These are phyloP conservation scores for Ptyas mucosa DNA, from an alignment of 2,113 vertebrate genomes.

Conservation along the genomic window DNA sequence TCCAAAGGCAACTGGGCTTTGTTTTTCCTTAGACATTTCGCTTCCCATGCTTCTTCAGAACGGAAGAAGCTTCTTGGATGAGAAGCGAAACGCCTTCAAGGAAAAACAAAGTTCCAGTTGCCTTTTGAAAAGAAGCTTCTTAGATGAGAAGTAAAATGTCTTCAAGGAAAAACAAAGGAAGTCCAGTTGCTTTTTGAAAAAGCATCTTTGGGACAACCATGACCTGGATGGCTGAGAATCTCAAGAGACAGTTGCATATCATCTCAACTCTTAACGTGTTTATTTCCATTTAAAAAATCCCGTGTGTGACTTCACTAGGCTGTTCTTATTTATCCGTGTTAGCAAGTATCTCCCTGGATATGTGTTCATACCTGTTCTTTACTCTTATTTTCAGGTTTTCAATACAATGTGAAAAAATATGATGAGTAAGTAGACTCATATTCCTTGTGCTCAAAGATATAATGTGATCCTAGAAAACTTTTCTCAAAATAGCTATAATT, in stretches of 20 bases:
- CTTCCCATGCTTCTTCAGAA: too few relatives aligned
- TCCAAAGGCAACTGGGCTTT: too few relatives aligned
- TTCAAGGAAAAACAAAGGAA: too few relatives aligned
- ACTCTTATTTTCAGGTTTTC: conserved; percentile 51
- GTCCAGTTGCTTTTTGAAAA: too few relatives aligned
- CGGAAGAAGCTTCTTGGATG: too few relatives aligned
- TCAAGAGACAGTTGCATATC: not conserved
- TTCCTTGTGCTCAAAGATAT: not conserved
- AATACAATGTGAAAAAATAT: conserved; percentile 60
- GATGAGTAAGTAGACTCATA: conserved; percentile 56
- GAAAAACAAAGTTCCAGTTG: too few relatives aligned
- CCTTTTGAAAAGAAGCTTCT: too few relatives aligned
- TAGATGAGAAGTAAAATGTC: too few relatives aligned
- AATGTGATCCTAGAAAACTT: not conserved
- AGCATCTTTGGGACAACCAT: too few relatives aligned
- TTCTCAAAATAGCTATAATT: not conserved
- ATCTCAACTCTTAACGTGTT: not conserved
- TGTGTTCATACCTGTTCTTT: not conserved
- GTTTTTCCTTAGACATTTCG: too few relatives aligned
- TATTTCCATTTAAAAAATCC: not conserved
- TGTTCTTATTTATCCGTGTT: not conserved
- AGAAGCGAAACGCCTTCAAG: too few relatives aligned
- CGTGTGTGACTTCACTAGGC: fast-evolving
- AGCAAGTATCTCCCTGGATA: not conserved
- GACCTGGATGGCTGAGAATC: too few relatives aligned